phyloP scores from a whole-genome alignment of 2,888 invertebrate genomes.

The Lycaena phlaeas region DNA sequence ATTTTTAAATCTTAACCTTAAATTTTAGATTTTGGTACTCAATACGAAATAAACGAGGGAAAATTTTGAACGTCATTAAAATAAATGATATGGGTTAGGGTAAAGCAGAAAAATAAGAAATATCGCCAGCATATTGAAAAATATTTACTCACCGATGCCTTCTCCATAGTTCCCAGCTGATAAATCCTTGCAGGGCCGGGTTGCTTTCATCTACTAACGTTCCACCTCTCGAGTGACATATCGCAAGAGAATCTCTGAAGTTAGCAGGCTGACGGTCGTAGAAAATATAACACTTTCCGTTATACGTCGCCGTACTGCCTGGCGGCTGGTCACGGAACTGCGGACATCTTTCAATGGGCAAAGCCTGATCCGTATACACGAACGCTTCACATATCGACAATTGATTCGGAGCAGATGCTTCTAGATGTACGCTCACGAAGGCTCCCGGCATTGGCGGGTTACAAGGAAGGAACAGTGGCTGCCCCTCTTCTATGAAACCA shows the following conservation, averaged over 20 bases:
- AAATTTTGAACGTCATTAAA: no score
- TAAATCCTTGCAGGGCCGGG: conserved; percentile 93
- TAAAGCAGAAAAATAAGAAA: background rate
- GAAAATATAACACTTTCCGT: conserved; percentile 95
- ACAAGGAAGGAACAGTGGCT: conserved; percentile 92
- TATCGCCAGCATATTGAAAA: conserved; percentile 10
- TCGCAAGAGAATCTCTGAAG: conserved; percentile 84
- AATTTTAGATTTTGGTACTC: no score
- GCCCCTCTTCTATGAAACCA: conserved; percentile 89
- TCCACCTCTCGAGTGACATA: conserved; percentile 87
- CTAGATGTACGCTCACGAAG: conserved; percentile 92
- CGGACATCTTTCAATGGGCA: conserved; percentile 93
- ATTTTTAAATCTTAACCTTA: no score
- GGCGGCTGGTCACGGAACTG: conserved; percentile 94
- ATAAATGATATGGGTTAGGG: background rate
- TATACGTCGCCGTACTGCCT: conserved; percentile 93
- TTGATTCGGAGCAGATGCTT: conserved; percentile 81
- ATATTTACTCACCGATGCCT: conserved; percentile 77
- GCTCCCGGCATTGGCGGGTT: conserved; percentile 97
- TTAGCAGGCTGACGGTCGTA: conserved; percentile 88
- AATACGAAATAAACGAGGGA: no score
- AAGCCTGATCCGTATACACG: conserved; percentile 91
- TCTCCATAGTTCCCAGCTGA: conserved; percentile 95
- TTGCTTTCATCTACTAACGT: conserved; percentile 93
- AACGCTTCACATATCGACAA: conserved; percentile 94